These are phyloP conservation scores for Aphis craccivora DNA, from an alignment of 1,140 invertebrate species.

Conservation along the genomic window DNA sequence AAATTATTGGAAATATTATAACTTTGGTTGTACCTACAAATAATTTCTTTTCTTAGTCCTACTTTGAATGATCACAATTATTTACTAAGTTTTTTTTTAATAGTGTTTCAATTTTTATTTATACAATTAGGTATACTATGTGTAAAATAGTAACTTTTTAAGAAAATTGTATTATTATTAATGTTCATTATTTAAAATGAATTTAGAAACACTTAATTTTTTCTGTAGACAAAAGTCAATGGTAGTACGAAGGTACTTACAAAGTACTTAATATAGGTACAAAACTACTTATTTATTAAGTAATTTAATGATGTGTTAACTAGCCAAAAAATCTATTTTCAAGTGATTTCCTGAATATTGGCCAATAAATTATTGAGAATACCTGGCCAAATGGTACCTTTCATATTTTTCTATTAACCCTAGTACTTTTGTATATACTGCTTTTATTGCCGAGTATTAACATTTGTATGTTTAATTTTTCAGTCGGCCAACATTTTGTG, in stretches of 20 bases:
- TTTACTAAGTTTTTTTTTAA: neutral
- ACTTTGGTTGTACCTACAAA: neutral
- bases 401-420: neutral
- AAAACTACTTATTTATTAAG: neutral
- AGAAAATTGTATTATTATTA: neutral
- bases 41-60: neutral
- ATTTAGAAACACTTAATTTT: neutral
- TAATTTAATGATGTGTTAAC: neutral
- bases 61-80: too few relatives aligned
- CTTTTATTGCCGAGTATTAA: neutral
- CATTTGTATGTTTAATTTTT: constrained; percentile 29
- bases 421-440: neutral
- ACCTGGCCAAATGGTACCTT: constrained; percentile 11
- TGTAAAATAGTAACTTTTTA: neutral
- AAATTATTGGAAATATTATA: neutral
- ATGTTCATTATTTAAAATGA: neutral
- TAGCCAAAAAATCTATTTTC: constrained; percentile 50
- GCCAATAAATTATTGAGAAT: constrained; percentile 49
- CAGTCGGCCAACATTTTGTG: constrained; percentile 33
- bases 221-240: neutral
- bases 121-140: too few relatives aligned
- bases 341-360: constrained; percentile 26
- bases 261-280: neutral
- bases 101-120: neutral
- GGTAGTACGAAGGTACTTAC: too few relatives aligned